A percentile compares a stretch with the other conserved stretches of the same genome.
These are phyloP conservation scores for Panzeria rudis DNA, from an alignment of 2,888 invertebrate genomes.

Conservation along the genomic window DNA sequence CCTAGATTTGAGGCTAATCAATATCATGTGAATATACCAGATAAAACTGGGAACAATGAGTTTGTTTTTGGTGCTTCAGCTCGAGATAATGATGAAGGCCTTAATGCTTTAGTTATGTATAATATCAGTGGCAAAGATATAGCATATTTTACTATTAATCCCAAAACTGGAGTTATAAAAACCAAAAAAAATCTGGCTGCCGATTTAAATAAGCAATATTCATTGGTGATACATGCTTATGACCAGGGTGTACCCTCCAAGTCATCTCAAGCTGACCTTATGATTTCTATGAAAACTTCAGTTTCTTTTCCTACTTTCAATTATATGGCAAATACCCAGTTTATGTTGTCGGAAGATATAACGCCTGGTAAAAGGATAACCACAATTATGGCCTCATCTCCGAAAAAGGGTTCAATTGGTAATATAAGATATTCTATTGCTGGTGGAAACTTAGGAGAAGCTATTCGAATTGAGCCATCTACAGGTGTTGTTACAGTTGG, in stretches of 20 bases:
- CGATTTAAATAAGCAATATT: constrained; percentile 85
- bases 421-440: constrained; percentile 92
- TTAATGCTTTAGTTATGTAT: constrained; percentile 92
- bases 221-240: constrained; percentile 90
- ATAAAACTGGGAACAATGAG: constrained; percentile 90
- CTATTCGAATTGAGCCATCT: constrained; percentile 90
- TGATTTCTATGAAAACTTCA: constrained; percentile 90
- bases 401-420: constrained; percentile 89
- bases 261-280: constrained; percentile 90
- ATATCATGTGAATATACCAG: constrained; percentile 92
- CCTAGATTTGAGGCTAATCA: constrained; percentile 90
- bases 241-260: constrained; percentile 90
- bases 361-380: constrained; percentile 91
- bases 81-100: constrained; percentile 91
- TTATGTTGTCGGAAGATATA: constrained; percentile 92
- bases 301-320: constrained; percentile 92
- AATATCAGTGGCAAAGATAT: constrained; percentile 90
- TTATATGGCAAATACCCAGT: constrained; percentile 88
- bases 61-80: constrained; percentile 97
- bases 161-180: constrained; percentile 93
- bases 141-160: constrained; percentile 90
- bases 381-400: constrained; percentile 90
- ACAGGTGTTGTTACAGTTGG: constrained; percentile 93
- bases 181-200: constrained; percentile 87
- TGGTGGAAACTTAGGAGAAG: constrained; percentile 96